A percentile compares a stretch with the other conserved stretches of the same genome.
Evolutionary conservation across 2,797 vertebrate species (phyloP).

Genomic region (Emys orbicularis): DNA sequence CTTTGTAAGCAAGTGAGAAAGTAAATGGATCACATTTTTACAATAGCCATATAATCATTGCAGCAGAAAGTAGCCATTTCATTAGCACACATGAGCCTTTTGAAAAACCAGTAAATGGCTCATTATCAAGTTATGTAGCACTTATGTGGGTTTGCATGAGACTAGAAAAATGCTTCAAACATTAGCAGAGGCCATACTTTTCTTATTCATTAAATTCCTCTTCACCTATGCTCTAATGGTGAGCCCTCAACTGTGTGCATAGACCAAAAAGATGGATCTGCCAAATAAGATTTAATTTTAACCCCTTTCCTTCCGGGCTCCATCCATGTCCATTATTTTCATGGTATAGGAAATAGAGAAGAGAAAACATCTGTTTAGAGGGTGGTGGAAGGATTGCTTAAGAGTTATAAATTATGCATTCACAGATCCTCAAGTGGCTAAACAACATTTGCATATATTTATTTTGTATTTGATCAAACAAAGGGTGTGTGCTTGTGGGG

Average conservation of each 20-base stretch:
- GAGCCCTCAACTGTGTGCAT: not conserved
- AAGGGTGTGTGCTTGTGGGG: not conserved
- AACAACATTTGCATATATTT: conserved; percentile 1
- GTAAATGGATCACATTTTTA: conserved; percentile 57
- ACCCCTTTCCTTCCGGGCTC: conserved; percentile 37
- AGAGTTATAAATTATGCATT: conserved; percentile 25
- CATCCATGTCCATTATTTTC: conserved; percentile 37
- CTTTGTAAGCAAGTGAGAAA: conserved; percentile 61
- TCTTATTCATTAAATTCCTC: conserved; percentile 17
- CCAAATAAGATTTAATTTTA: conserved; percentile 61
- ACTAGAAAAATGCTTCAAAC: not conserved
- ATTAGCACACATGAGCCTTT: conserved; percentile 41
- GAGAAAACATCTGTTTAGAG: conserved; percentile 1
- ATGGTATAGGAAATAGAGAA: conserved; percentile 43
- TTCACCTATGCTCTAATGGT: not conserved
- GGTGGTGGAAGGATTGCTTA: conserved; percentile 37
- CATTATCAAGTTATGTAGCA: conserved; percentile 33
- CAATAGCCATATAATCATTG: conserved; percentile 53
- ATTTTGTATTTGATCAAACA: not conserved
- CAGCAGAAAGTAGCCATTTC: conserved; percentile 53
- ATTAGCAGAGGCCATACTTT: conserved; percentile 17
- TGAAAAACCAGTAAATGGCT: conserved; percentile 45
- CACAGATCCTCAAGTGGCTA: not conserved
- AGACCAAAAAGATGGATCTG: conserved; percentile 27
- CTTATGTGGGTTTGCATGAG: conserved; percentile 32